Evolutionary conservation across 2,888 invertebrate species (phyloP), one percentile per base, ranked within the genome.

Genomic region (Tetramorium bicarinatum): DNA sequence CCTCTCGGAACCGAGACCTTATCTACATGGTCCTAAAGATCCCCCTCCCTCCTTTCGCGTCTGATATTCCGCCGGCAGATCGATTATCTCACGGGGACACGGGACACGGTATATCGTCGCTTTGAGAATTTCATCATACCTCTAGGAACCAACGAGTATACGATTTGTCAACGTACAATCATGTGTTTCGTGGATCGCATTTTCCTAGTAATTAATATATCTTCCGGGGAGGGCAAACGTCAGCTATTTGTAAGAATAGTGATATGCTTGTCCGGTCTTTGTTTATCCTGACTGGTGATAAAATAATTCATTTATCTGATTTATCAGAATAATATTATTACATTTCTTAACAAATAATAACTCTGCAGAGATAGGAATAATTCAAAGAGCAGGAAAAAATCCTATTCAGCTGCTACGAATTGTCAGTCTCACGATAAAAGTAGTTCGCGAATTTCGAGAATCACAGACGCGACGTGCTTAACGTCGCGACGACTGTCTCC

Each of bases 81-180:
- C 85, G 85, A 89, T 89, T 87, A 87, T 85, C 83, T 81, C 71
- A 49, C 54, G 71, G 49, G 15, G 67, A 66, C 76, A 67, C 49
- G 64, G 25, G 18, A 56, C 56, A 66, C 34, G 56, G 54, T 67
- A 41, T 69, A 59, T 47, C 38, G 71, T 49, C 56, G 64, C 59
- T 85, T 84, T 80, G 75, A 84, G 66, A 77, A 74, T 80, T 84
- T 85, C 85, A 85, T 89, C 87, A 86, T 88, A 85, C 83, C 76
- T 66, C 62, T 44, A 21, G 71, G 59, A 41, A 15, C 29, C 74
- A 52, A 34, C 64, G 80, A 75, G 79, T 64, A 69, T 69, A 41
- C 72, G 59, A 54, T 84, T 82, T 59, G 74, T 84, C 74, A 81
- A 54, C 29, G 66, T 62, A 77, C 21, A 44, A 54, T 64, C 47